A percentile compares a stretch with the other conserved stretches of the same genome.
Conservation (phyloP, 2,113 vertebrate species). For the Dicrurus megarhynchus region DNA sequence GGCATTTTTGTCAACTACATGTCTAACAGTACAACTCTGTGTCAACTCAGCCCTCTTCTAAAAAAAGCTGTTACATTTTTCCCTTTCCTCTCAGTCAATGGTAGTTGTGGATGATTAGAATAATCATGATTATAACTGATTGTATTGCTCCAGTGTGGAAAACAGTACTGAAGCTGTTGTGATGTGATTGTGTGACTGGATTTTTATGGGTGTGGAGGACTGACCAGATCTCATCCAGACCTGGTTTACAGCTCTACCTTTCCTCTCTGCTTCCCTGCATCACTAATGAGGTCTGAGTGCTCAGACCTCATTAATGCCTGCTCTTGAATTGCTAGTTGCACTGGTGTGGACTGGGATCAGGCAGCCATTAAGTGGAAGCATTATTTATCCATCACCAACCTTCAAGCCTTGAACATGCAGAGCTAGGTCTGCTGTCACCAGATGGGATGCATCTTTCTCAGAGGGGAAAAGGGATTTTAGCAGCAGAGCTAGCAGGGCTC, state of each 20-base stretch:
- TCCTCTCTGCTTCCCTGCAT: background rate
- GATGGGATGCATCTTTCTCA: background rate
- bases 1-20: background rate
- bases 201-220: background rate
- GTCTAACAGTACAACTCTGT: background rate
- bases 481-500: too few relatives aligned
- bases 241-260: background rate
- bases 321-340: background rate
- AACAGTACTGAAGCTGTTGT: background rate
- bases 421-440: background rate
- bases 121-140: background rate
- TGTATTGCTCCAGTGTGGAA: background rate
- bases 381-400: background rate
- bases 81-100: background rate
- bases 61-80: background rate
- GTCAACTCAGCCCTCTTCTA: background rate
- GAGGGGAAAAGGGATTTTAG: background rate
- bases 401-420: background rate
- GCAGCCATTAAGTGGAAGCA: background rate
- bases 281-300: background rate
- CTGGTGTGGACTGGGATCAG: background rate
- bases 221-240: background rate
- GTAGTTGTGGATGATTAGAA: background rate
- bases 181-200: background rate
- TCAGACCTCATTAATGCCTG: too few relatives aligned